Evolutionary conservation across 2,888 invertebrate genomes (phyloP).

Genomic region (Epirrhoe alternata): DNA sequence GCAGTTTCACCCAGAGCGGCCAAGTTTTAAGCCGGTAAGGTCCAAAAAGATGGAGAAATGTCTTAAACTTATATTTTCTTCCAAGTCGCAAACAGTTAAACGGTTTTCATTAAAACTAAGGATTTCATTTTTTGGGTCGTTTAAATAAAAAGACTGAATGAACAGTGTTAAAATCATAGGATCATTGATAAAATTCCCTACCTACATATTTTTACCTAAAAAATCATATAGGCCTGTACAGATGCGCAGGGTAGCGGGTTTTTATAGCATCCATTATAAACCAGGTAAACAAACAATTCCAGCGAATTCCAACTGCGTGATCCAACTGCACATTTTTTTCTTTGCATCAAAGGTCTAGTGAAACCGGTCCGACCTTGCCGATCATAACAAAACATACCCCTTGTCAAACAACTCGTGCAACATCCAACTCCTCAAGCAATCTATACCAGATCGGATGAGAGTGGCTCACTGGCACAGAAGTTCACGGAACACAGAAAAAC

Average conservation of each 20-base stretch:
- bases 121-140: background rate
- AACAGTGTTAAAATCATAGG: background rate
- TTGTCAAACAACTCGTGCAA: slow-evolving; percentile 35
- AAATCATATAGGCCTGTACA: background rate
- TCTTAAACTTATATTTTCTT: background rate
- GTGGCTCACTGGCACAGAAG: slow-evolving; percentile 23
- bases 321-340: slow-evolving; percentile 30
- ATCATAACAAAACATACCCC: slow-evolving; percentile 47
- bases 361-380: slow-evolving; percentile 59
- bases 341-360: slow-evolving; percentile 27
- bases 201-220: background rate
- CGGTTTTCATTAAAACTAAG: background rate
- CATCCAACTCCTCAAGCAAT: slow-evolving; percentile 40
- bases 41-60: background rate
- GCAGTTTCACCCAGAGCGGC: slow-evolving; percentile 18
- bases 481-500: slow-evolving; percentile 28
- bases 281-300: slow-evolving; percentile 26
- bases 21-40: slow-evolving; percentile 10
- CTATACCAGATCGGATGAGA: slow-evolving; percentile 34
- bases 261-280: slow-evolving; percentile 3
- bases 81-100: background rate
- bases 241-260: background rate
- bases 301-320: slow-evolving; percentile 32
- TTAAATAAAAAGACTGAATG: too few species aligned
- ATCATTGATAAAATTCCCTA: background rate